These are phyloP conservation scores for Halcyon malimbica DNA, from an alignment of 2,113 vertebrate species.

Conservation along the genomic window DNA sequence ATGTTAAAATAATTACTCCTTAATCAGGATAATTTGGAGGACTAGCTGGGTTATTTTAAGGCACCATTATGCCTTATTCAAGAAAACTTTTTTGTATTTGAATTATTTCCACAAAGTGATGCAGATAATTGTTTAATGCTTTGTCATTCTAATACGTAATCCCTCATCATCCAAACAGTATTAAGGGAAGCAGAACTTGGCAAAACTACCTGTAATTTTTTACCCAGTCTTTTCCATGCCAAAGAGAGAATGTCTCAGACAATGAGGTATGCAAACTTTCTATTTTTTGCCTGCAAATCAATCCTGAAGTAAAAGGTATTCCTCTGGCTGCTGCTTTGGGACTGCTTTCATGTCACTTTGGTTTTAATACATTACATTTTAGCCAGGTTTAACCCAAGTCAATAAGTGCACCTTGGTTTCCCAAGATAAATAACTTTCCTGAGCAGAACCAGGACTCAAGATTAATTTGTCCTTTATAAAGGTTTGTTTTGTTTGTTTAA, in stretches of 20 bases:
- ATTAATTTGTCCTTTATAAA: slow-evolving; percentile 30
- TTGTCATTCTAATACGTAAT: not conserved
- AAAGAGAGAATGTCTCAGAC: not conserved
- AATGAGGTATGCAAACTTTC: not conserved
- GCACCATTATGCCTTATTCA: not conserved
- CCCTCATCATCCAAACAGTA: not conserved
- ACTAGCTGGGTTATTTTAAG: not conserved
- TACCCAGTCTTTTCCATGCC: not conserved
- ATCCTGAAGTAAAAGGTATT: not conserved
- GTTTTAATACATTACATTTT: slow-evolving; percentile 31
- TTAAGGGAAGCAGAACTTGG: not conserved
- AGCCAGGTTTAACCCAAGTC: slow-evolving; percentile 6
- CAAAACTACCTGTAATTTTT: not conserved
- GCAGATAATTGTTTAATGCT: slow-evolving; percentile 23
- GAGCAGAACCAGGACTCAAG: not conserved
- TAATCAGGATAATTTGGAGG: not conserved
- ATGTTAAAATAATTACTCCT: slow-evolving; percentile 16
- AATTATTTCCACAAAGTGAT: not conserved
- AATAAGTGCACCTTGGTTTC: not conserved
- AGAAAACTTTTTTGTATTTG: not conserved
- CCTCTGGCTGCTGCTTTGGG: not conserved
- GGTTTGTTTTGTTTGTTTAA: slow-evolving; percentile 60
- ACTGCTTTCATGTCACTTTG: not conserved
- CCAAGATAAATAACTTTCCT: not conserved
- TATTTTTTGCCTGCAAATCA: not conserved